These are phyloP conservation scores for Sinocyclocheilus grahami DNA, from an alignment of 2,113 vertebrate genomes.

Conservation along the genomic window DNA sequence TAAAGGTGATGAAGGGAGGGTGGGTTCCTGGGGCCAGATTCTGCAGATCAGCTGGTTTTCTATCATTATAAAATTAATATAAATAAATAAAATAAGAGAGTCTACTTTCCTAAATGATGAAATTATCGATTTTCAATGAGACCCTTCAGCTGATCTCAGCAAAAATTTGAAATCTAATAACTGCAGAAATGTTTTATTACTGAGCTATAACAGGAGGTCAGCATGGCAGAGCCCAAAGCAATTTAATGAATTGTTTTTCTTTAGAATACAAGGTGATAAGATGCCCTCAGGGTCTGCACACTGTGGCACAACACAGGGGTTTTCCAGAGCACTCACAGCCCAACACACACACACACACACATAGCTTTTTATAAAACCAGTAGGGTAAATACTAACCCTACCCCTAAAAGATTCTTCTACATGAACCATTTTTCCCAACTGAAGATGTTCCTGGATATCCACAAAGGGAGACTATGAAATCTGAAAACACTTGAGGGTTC, in stretches of 20 bases:
- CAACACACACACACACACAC: background rate
- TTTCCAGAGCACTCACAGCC: background rate
- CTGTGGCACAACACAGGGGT: background rate
- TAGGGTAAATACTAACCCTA: background rate
- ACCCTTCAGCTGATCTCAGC: too few species aligned
- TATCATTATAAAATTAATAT: constrained; percentile 55
- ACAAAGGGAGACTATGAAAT: background rate
- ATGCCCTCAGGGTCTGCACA: background rate
- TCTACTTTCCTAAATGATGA: too few species aligned
- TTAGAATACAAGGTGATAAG: background rate
- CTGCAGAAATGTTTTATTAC: background rate
- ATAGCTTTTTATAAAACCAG: background rate
- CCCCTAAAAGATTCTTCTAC: background rate
- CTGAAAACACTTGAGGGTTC: background rate
- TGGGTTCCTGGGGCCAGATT: constrained; percentile 97
- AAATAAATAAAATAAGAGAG: background rate
- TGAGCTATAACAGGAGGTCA: background rate
- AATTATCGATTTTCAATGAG: too few species aligned
- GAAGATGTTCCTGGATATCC: background rate
- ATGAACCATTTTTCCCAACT: background rate
- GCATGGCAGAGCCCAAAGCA: background rate
- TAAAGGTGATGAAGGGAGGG: constrained; percentile 96
- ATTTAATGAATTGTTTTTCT: background rate
- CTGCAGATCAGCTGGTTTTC: constrained; percentile 97
- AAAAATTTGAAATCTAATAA: too few species aligned